phyloP scores from a whole-genome alignment of 1,140 invertebrate species.

The Leptoteleia sp. region DNA sequence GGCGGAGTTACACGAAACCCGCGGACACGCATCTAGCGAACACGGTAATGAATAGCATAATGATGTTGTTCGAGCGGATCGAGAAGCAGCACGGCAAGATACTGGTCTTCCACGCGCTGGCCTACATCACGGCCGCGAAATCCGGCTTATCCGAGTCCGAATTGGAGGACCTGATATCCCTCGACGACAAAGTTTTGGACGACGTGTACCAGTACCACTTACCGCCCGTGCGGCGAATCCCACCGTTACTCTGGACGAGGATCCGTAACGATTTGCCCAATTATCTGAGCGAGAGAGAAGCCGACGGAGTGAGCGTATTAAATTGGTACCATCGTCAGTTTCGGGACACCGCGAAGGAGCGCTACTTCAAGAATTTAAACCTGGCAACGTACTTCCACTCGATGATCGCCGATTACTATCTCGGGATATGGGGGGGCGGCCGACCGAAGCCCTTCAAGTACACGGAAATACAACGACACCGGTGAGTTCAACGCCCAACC shows the following conservation, averaged over 20 bases:
- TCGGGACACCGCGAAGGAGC: constrained; percentile 93
- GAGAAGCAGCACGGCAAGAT: constrained; percentile 96
- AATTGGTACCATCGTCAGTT: constrained; percentile 99
- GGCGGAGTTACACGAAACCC: constrained; percentile 97
- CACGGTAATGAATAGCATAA: constrained; percentile 98
- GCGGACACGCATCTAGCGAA: constrained; percentile 95
- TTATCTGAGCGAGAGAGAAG: constrained; percentile 97
- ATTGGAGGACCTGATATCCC: constrained; percentile 95
- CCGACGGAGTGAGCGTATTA: constrained; percentile 97
- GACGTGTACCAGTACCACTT: constrained; percentile 99
- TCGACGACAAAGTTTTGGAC: constrained; percentile 96
- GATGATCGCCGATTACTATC: constrained; percentile 98
- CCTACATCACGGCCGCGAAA: constrained; percentile 96
- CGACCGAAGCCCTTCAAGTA: constrained; percentile 97
- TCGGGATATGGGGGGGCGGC: constrained; percentile 97
- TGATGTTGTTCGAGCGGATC: constrained; percentile 97
- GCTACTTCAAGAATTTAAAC: constrained; percentile 98
- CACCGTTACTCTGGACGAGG: constrained; percentile 96
- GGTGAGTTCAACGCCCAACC: constrained; percentile 77
- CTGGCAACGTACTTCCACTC: constrained; percentile 98
- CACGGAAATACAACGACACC: constrained; percentile 96
- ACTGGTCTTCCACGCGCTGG: constrained; percentile 95
- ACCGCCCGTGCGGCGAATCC: constrained; percentile 96
- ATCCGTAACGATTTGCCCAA: constrained; percentile 97
- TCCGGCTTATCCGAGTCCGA: constrained; percentile 96